These are phyloP conservation scores for Chlamydotis undulata DNA, from an alignment of 2,113 vertebrate genomes.

Conservation along the genomic window DNA sequence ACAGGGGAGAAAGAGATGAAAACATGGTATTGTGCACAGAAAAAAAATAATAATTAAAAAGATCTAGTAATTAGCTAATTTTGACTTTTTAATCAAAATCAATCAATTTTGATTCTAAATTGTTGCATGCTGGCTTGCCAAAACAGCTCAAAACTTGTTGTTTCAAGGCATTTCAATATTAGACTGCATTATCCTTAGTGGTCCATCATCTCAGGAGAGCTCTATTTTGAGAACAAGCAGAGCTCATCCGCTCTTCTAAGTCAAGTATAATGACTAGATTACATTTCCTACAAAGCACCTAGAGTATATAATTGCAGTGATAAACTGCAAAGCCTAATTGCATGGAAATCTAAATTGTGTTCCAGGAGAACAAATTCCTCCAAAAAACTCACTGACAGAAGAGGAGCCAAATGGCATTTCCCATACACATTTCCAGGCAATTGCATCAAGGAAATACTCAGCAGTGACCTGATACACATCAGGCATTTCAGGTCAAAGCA, in stretches of 20 bases:
- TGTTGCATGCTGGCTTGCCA: background rate
- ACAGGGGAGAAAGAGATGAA: background rate
- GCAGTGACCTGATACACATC: background rate
- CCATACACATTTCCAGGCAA: background rate
- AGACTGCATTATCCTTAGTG: background rate
- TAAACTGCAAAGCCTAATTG: background rate
- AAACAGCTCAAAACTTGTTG: background rate
- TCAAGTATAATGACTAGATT: background rate
- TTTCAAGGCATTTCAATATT: background rate
- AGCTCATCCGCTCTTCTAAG: background rate
- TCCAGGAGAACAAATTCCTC: background rate
- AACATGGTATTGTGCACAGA: background rate
- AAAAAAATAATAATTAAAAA: background rate
- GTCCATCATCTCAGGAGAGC: background rate
- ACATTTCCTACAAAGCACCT: background rate
- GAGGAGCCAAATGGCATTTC: background rate
- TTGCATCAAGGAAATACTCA: background rate
- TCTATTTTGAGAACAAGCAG: background rate
- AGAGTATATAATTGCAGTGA: background rate
- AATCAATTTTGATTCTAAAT: background rate
- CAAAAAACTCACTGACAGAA: background rate
- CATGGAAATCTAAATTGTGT: background rate
- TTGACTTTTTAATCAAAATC: background rate
- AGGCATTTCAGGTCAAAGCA: background rate
- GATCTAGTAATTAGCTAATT: background rate